A percentile compares a stretch with the other conserved stretches of the same genome.
phyloP scores from a whole-genome alignment of 2,113 vertebrate genomes.

The Sylvicapra grimmia region DNA sequence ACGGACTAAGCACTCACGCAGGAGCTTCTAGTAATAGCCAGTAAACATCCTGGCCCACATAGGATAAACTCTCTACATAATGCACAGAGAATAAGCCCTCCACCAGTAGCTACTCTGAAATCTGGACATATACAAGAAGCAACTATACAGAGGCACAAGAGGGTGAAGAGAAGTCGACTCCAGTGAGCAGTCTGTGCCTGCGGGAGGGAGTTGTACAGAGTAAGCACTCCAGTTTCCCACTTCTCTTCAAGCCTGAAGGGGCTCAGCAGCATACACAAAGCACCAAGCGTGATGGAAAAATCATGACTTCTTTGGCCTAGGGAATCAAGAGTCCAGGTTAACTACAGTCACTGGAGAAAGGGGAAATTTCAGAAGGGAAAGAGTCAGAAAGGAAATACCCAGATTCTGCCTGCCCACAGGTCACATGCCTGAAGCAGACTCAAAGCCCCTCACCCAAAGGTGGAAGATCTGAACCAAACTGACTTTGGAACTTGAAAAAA shows the following conservation, averaged over 20 bases:
- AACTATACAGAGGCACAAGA: not conserved
- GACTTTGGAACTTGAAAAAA: not conserved
- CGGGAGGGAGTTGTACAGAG: fast-evolving
- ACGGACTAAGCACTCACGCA: not conserved
- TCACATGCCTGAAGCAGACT: not conserved
- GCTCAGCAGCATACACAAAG: not conserved
- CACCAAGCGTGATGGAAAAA: not conserved
- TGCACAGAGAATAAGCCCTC: not conserved
- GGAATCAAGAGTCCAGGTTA: not conserved
- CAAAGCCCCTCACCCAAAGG: not conserved
- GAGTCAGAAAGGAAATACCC: not conserved
- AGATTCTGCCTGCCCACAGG: not conserved
- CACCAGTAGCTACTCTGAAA: not conserved
- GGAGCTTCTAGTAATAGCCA: not conserved
- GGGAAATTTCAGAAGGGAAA: not conserved
- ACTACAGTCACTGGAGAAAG: not conserved
- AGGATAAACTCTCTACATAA: not conserved
- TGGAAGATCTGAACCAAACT: not conserved
- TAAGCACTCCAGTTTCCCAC: not conserved
- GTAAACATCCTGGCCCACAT: not conserved
- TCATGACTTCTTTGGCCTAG: not conserved
- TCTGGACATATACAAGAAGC: not conserved
- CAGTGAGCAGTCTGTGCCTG: not conserved
- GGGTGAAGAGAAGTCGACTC: not conserved
- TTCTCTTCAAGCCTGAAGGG: not conserved